Percentiles rank a stretch among this genome's conserved stretches.
phyloP scores from a whole-genome alignment of 1,140 invertebrate species.

The Drosophila kikkawai region DNA sequence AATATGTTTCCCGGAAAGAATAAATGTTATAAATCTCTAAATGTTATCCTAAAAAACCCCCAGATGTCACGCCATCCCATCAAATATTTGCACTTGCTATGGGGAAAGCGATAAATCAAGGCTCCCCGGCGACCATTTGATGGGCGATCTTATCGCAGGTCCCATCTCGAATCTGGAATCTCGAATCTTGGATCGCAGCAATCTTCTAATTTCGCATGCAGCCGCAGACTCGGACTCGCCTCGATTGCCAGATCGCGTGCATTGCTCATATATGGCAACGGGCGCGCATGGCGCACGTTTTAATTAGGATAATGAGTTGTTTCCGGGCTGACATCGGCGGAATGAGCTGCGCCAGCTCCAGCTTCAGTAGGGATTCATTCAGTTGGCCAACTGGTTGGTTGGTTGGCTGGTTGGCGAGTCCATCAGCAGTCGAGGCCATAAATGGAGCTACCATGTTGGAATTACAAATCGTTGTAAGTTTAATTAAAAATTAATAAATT shows the following conservation, averaged over 20 bases:
- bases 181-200: slow-evolving; percentile 16
- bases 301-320: slow-evolving; percentile 85
- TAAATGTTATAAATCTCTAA: not conserved
- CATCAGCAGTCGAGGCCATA: slow-evolving; percentile 59
- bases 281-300: slow-evolving; percentile 83
- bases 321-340: slow-evolving; percentile 68
- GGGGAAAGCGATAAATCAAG: slow-evolving; percentile 32
- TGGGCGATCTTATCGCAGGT: slow-evolving; percentile 33
- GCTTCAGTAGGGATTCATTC: slow-evolving; percentile 41
- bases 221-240: slow-evolving; percentile 50
- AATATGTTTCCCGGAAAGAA: not conserved
- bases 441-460: slow-evolving; percentile 68
- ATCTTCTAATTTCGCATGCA: slow-evolving; percentile 82
- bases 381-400: slow-evolving; percentile 30
- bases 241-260: slow-evolving; percentile 82
- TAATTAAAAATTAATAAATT: slow-evolving; percentile 84
- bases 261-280: slow-evolving; percentile 78
- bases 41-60: not conserved
- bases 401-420: slow-evolving; percentile 7
- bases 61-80: slow-evolving; percentile 7
- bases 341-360: slow-evolving; percentile 11
- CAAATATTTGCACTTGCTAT: slow-evolving; percentile 25
- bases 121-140: slow-evolving; percentile 30
- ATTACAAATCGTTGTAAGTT: slow-evolving; percentile 82
- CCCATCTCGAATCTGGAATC: slow-evolving; percentile 46